Percentiles rank a stretch among this genome's conserved stretches.
phyloP scores from a whole-genome alignment of 2,888 invertebrate genomes.

The Ditula angustiorana region DNA sequence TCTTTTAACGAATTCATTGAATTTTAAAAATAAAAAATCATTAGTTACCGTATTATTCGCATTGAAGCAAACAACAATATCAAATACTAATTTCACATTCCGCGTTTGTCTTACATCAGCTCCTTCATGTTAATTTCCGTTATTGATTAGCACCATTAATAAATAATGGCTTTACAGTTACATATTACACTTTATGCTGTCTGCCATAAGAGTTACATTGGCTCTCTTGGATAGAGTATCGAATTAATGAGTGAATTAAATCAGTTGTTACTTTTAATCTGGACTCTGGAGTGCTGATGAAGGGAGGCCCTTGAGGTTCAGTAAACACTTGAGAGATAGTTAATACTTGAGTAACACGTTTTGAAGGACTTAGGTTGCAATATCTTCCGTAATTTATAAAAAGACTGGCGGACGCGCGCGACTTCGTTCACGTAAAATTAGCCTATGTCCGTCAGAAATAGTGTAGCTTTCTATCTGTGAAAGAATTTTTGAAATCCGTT shows the following conservation, averaged over 20 bases:
- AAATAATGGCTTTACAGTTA: neutral
- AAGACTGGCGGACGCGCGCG: no score
- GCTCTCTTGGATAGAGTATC: neutral
- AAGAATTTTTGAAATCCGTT: no score
- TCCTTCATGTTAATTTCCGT: slow-evolving; percentile 3
- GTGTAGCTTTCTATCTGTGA: no score
- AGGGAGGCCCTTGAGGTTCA: neutral
- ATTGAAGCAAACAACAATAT: no score
- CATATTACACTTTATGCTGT: neutral
- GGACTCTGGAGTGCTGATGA: slow-evolving; percentile 12
- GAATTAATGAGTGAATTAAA: neutral
- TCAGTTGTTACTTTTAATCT: slow-evolving; percentile 9
- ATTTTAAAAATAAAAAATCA: no score
- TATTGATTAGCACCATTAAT: neutral
- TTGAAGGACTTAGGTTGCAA: neutral
- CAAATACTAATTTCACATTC: no score
- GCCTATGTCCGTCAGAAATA: no score
- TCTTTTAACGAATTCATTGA: no score
- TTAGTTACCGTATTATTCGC: no score
- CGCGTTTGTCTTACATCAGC: neutral
- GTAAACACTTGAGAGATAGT: slow-evolving; percentile 11
- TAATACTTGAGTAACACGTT: neutral
- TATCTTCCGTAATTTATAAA: neutral
- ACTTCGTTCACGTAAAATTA: no score
- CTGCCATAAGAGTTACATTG: neutral